A percentile compares a stretch with the other conserved stretches of the same genome.
Conservation (phyloP, 2,797 vertebrate species). For the Pitangus sulphuratus region DNA sequence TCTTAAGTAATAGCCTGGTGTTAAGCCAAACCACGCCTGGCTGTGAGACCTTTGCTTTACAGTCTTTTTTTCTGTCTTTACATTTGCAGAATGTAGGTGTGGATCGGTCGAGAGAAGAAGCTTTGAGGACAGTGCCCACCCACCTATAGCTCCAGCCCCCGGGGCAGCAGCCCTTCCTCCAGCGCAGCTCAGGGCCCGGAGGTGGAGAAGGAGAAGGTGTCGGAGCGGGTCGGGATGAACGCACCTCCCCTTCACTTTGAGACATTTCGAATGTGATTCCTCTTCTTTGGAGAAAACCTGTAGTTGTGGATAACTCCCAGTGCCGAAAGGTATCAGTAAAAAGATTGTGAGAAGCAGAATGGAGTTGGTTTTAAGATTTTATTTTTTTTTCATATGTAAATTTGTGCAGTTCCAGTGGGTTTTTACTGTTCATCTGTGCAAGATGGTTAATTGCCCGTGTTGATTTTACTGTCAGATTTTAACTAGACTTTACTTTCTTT, state of each 20-base stretch:
- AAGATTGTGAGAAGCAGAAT: not conserved
- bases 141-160: slow-evolving; percentile 78
- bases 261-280: slow-evolving; percentile 18
- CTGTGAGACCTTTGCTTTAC: rapidly evolving
- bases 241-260: not conserved
- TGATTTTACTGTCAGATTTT: slow-evolving; percentile 39
- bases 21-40: rapidly evolving
- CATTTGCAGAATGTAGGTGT: slow-evolving; percentile 84
- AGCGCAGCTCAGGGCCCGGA: slow-evolving; percentile 23
- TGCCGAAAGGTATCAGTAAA: not conserved
- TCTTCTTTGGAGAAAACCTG: not conserved
- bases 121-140: slow-evolving; percentile 86
- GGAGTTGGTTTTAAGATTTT: not conserved
- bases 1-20: rapidly evolving
- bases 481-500: slow-evolving; percentile 40
- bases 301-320: not conserved
- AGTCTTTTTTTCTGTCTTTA: not conserved
- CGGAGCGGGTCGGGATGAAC: rapidly evolving
- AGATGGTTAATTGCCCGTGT: slow-evolving; percentile 6
- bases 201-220: not conserved
- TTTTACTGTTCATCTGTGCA: slow-evolving; percentile 41
- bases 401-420: slow-evolving; percentile 12
- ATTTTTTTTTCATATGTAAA: not conserved
- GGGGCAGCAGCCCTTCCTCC: not conserved
- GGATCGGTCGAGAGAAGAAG: slow-evolving; percentile 83